A percentile compares a stretch with the other conserved stretches of the same genome.
phyloP scores from a whole-genome alignment of 1,140 invertebrate genomes.

The Drosophila auraria region DNA sequence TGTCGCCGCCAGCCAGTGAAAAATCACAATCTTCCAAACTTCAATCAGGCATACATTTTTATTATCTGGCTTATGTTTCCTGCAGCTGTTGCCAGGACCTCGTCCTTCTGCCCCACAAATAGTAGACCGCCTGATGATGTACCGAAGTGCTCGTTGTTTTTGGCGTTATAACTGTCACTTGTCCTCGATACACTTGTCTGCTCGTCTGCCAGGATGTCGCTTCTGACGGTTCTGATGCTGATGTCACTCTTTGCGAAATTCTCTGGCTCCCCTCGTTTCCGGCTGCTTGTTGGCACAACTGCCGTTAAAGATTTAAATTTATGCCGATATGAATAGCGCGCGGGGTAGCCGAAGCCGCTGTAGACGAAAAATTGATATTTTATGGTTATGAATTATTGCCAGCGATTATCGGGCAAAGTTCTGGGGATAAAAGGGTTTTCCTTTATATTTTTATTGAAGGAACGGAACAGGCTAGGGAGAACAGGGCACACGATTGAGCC shows the following conservation, averaged over 20 bases:
- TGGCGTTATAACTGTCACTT: slow-evolving; percentile 61
- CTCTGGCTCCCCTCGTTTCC: slow-evolving; percentile 17
- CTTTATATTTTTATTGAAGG: slow-evolving; percentile 31
- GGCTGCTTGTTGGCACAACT: slow-evolving; percentile 17
- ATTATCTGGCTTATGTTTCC: slow-evolving; percentile 62
- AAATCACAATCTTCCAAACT: slow-evolving; percentile 60
- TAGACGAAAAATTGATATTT: slow-evolving; percentile 80
- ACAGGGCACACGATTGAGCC: slow-evolving; percentile 11
- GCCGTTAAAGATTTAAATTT: slow-evolving; percentile 66
- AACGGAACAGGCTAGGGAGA: slow-evolving; percentile 5
- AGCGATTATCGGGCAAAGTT: slow-evolving; percentile 69
- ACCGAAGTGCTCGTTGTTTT: slow-evolving; percentile 48
- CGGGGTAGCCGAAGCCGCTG: slow-evolving; percentile 38
- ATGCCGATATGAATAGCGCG: slow-evolving; percentile 63
- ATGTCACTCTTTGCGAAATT: slow-evolving; percentile 40
- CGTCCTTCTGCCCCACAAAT: slow-evolving; percentile 19
- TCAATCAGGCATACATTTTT: slow-evolving; percentile 81
- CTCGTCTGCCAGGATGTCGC: slow-evolving; percentile 38
- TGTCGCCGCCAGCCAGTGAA: slow-evolving; percentile 33
- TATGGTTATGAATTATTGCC: slow-evolving; percentile 81
- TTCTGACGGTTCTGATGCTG: slow-evolving; percentile 21
- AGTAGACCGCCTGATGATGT: slow-evolving; percentile 37
- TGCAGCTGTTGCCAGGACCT: slow-evolving; percentile 30
- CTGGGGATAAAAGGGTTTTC: slow-evolving; percentile 39
- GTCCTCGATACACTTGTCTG: slow-evolving; percentile 68